These are phyloP conservation scores for Psammodynastes pulverulentus DNA, from an alignment of 2,113 vertebrate genomes.

Conservation along the genomic window DNA sequence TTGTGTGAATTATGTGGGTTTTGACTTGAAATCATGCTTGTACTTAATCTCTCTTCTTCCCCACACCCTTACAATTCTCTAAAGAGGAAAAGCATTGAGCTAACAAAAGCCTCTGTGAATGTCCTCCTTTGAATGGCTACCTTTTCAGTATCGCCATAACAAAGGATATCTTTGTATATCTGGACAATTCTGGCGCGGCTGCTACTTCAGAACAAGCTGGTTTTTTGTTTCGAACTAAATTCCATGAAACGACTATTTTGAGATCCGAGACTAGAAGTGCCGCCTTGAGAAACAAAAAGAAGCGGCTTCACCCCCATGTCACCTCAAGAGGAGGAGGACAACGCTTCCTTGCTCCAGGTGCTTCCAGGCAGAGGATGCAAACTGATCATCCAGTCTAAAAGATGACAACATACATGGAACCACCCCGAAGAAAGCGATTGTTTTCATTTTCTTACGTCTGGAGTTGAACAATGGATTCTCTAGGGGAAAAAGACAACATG, in stretches of 20 bases:
- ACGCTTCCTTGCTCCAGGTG: background rate
- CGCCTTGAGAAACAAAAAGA: background rate
- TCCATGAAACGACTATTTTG: background rate
- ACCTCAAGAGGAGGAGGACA: background rate
- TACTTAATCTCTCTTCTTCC: background rate
- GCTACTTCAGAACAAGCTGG: background rate
- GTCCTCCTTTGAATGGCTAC: background rate
- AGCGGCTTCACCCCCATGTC: background rate
- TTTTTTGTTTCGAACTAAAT: slow-evolving; percentile 3
- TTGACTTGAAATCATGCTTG: background rate
- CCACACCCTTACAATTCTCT: background rate
- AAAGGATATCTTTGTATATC: background rate
- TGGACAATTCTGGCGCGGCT: background rate
- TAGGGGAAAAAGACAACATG: background rate
- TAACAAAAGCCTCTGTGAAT: background rate
- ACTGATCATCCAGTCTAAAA: background rate
- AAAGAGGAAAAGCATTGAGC: background rate
- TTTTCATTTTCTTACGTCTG: rapidly evolving
- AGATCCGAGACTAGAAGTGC: background rate
- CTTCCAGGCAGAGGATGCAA: background rate
- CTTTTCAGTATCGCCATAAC: background rate
- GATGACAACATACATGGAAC: background rate
- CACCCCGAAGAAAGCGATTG: rapidly evolving
- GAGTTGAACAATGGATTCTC: rapidly evolving
- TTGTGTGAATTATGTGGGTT: background rate